These are phyloP conservation scores for Araneus ventricosus DNA, from an alignment of 1,140 invertebrate genomes.

Conservation along the genomic window DNA sequence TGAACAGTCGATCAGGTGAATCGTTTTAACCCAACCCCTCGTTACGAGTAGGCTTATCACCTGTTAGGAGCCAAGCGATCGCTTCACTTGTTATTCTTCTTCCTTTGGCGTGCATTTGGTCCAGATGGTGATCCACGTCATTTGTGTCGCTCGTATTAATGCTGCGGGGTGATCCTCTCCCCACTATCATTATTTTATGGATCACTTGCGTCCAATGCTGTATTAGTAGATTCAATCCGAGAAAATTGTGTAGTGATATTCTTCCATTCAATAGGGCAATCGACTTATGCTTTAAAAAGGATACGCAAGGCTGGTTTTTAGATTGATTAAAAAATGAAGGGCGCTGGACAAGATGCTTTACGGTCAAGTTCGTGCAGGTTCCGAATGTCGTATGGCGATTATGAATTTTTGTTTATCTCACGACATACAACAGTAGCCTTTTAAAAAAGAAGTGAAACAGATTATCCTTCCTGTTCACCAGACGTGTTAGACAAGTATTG, in stretches of 20 bases:
- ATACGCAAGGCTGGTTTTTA: neutral
- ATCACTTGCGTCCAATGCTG: neutral
- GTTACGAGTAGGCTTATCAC: neutral
- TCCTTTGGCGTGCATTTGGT: neutral
- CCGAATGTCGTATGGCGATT: neutral
- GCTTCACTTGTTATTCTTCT: neutral
- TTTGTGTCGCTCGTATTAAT: neutral
- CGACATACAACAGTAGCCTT: too few species aligned
- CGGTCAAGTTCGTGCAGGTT: neutral
- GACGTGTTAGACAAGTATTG: too few species aligned
- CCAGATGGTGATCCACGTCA: neutral
- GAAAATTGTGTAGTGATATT: neutral
- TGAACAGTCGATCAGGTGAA: neutral
- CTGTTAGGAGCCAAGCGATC: neutral
- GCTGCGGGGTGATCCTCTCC: neutral
- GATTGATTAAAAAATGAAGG: constrained; percentile 13
- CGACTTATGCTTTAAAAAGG: neutral
- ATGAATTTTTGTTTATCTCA: neutral
- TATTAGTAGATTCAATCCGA: neutral
- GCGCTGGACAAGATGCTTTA: neutral
- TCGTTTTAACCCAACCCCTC: neutral
- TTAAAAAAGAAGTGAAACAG: too few species aligned
- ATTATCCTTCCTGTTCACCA: too few species aligned
- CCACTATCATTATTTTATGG: constrained; percentile 34
- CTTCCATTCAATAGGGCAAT: neutral